phyloP scores from a whole-genome alignment of 1,140 invertebrate genomes.

The Bombyx mandarina region DNA sequence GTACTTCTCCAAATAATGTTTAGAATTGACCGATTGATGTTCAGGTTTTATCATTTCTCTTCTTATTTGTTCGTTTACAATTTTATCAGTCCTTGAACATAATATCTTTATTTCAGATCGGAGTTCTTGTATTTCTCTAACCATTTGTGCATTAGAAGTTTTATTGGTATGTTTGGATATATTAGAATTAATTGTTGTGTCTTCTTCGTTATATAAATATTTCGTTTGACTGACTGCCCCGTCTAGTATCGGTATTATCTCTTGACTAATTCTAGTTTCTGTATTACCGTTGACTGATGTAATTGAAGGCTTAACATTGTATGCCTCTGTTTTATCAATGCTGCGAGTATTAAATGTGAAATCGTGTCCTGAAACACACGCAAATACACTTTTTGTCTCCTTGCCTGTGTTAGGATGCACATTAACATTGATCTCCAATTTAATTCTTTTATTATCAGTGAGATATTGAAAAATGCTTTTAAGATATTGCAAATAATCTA shows the following conservation, averaged over 20 bases:
- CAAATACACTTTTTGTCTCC: constrained; percentile 8
- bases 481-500: constrained; percentile 25
- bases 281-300: constrained; percentile 3
- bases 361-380: constrained; percentile 4
- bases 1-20: constrained; percentile 9
- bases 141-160: constrained; percentile 23
- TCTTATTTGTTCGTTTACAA: constrained; percentile 26
- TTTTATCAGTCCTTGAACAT: constrained; percentile 27
- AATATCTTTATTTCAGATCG: constrained; percentile 36
- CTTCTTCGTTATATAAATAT: constrained; percentile 25
- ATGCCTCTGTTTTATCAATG: background rate
- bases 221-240: constrained; percentile 31
- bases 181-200: constrained; percentile 11
- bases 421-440: constrained; percentile 38
- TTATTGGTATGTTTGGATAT: constrained; percentile 7
- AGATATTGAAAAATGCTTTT: constrained; percentile 37
- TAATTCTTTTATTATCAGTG: constrained; percentile 27
- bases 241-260: constrained; percentile 44
- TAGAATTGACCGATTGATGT: background rate
- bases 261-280: constrained; percentile 11
- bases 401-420: constrained; percentile 17
- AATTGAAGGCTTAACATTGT: background rate
- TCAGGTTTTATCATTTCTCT: constrained; percentile 1
- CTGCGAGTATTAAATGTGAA: background rate
- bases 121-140: constrained; percentile 35